Evolutionary conservation across 2,888 invertebrate species (phyloP), one percentile per base, ranked within the genome.

Genomic region (Torymus tubicola): DNA sequence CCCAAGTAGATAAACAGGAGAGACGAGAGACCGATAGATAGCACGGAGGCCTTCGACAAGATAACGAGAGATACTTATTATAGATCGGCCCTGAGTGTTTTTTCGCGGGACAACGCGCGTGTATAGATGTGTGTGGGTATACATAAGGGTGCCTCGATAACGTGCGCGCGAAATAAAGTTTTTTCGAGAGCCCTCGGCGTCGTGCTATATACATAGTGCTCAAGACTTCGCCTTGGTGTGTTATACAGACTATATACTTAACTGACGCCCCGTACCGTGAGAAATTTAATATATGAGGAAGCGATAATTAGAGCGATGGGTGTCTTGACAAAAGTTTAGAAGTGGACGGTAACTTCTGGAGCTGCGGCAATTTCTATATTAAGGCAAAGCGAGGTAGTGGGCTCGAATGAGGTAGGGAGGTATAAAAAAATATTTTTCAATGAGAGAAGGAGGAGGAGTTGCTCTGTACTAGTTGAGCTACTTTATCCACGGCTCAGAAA

Each of bases 1-100:
- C 75, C 68, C 12, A 68, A 75, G 68, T 68, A 68, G 75, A 68
- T 75, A 75, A 75, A 68, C 61, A 68, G 61, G 18, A 53, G 24
- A 58, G 58, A 31, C 31, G 31, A 31, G 31, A 2, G 8, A 31
- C 31, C 31, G 31, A 31, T 31, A 21, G 68, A 67, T 67, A 68
- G n/a, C 21, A 16, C 63, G 42, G 11, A 11, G 52, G 4, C 31
- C 18, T 13, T 16, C 18, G n/a, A 52, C 12, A 8, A 52, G 61
- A 75, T 75, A 75, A 68, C 31, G 61, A 68, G 5, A 53, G 68
- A 60, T 68, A 53, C 53, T 75, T 68, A 61, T 75, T 53, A 61
- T n/a, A 52, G 71, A 64, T 73, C 42, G 55, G 63, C 50, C 72
- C 12, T 31, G 42, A 70, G 70, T 70, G 50, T 70, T 60, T 67